Evolutionary conservation across 2,113 vertebrate genomes (phyloP).

Genomic region (Chelonoidis abingdonii): DNA sequence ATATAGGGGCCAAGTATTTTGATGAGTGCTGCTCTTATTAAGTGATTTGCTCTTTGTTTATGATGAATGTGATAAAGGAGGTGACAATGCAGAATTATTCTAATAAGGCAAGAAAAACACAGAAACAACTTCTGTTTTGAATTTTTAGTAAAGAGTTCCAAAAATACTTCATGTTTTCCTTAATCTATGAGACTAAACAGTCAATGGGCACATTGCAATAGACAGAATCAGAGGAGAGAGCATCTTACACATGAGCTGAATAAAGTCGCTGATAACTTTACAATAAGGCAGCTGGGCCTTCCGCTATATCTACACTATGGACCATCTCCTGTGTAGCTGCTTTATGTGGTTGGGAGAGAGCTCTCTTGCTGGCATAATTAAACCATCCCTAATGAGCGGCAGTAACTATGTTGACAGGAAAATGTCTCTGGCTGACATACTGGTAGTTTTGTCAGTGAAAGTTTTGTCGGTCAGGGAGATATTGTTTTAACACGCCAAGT

Average conservation of each 20-base stretch:
- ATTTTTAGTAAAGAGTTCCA: background rate
- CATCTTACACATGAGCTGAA: background rate
- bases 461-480: too few relatives aligned
- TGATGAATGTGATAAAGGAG: background rate
- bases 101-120: background rate
- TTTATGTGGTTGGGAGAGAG: too few relatives aligned
- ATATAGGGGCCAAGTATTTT: background rate
- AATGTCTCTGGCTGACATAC: too few relatives aligned
- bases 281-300: background rate
- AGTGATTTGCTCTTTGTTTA: background rate
- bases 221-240: background rate
- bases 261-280: background rate
- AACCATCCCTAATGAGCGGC: too few relatives aligned
- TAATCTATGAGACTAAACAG: background rate
- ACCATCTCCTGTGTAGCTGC: too few relatives aligned
- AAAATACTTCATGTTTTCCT: accelerated
- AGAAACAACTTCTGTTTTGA: background rate
- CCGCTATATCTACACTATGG: too few relatives aligned
- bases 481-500: too few relatives aligned
- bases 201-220: background rate
- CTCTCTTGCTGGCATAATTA: too few relatives aligned
- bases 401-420: too few relatives aligned
- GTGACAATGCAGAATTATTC: background rate
- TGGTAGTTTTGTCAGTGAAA: too few relatives aligned
- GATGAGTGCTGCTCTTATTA: background rate